These are phyloP conservation scores for Hymenopus coronatus DNA, from an alignment of 2,888 invertebrate genomes.

Conservation along the genomic window DNA sequence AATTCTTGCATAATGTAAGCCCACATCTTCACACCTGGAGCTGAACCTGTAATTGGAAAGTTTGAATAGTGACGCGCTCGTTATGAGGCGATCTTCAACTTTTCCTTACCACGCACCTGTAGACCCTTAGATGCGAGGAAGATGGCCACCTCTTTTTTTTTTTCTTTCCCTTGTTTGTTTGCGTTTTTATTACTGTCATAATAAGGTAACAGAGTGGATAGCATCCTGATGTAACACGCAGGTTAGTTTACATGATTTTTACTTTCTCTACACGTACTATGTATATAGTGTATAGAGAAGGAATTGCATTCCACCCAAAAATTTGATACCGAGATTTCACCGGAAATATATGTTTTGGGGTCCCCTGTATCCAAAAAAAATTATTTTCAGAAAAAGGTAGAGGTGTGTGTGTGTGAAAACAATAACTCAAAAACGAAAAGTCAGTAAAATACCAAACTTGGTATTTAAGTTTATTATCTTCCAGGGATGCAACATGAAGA, in stretches of 20 bases:
- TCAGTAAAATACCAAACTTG: too few species aligned
- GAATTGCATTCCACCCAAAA: too few species aligned
- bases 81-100: constrained; percentile 21
- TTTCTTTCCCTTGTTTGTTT: neutral
- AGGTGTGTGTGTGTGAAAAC: too few species aligned
- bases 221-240: neutral
- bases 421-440: too few species aligned
- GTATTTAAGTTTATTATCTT: too few species aligned
- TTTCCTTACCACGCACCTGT: neutral
- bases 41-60: neutral
- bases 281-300: too few species aligned
- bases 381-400: too few species aligned
- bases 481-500: too few species aligned
- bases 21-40: neutral
- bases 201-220: neutral
- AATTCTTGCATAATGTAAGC: neutral
- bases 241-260: neutral
- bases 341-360: too few species aligned
- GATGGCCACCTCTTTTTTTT: neutral
- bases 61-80: constrained; percentile 25
- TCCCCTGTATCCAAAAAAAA: too few species aligned
- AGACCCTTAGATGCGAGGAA: neutral
- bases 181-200: neutral
- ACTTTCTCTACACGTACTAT: too few species aligned
- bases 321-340: too few species aligned